phyloP scores from a whole-genome alignment of 2,113 vertebrate genomes.

The Rana temporaria region DNA sequence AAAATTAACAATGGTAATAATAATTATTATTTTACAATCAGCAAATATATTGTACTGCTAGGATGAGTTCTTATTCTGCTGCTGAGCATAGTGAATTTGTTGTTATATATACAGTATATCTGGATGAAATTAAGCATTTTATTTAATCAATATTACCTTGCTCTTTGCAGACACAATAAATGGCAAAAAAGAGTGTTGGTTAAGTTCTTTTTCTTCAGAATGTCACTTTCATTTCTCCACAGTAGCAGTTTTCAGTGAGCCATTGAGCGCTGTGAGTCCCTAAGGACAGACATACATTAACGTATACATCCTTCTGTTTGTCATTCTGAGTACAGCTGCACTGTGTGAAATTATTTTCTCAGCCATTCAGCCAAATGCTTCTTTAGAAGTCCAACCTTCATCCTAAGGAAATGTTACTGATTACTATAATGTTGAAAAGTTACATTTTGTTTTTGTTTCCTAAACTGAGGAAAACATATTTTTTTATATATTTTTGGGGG shows the following conservation, averaged over 20 bases:
- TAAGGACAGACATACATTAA: slow-evolving; percentile 24
- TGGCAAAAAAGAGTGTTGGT: slow-evolving; percentile 24
- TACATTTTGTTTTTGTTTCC: background rate
- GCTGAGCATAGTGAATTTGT: too few species aligned
- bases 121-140: background rate
- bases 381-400: slow-evolving; percentile 11
- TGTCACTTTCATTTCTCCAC: slow-evolving; percentile 43
- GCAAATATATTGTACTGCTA: too few species aligned
- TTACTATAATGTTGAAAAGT: slow-evolving; percentile 11
- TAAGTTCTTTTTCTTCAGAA: slow-evolving; percentile 29
- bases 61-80: too few species aligned
- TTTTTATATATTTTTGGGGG: too few species aligned
- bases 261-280: slow-evolving; percentile 27
- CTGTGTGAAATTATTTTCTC: slow-evolving; percentile 25
- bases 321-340: slow-evolving; percentile 22
- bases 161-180: slow-evolving; percentile 21
- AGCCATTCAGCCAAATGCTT: slow-evolving; percentile 12
- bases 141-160: slow-evolving; percentile 11
- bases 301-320: slow-evolving; percentile 19
- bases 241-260: slow-evolving; percentile 15
- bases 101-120: too few species aligned
- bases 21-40: too few species aligned
- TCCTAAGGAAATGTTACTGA: slow-evolving; percentile 11
- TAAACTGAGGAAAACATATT: too few species aligned
- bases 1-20: too few species aligned